Evolutionary conservation across 2,888 invertebrate genomes (phyloP).

Genomic region (Apomyelois bistriatella): DNA sequence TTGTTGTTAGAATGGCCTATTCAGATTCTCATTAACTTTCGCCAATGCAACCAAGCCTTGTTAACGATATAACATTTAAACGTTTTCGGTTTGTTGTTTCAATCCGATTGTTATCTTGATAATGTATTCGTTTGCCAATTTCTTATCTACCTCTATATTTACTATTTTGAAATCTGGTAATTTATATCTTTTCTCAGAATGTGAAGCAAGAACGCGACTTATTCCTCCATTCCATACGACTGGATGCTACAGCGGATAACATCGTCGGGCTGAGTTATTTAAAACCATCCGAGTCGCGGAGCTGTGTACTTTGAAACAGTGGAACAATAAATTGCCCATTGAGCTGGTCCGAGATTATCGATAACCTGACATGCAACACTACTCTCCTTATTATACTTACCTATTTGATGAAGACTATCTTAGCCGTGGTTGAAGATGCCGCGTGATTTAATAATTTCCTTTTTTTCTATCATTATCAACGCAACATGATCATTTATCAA

Average conservation of each 20-base stretch:
- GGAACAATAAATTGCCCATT: conserved; percentile 57
- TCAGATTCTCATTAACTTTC: conserved; percentile 21
- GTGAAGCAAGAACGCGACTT: conserved; percentile 11
- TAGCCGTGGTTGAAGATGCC: conserved; percentile 19
- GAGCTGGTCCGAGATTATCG: conserved; percentile 46
- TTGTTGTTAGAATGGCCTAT: conserved; percentile 17
- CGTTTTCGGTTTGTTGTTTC: conserved; percentile 11
- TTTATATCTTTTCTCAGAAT: conserved; percentile 10
- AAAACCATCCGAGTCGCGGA: conserved; percentile 47
- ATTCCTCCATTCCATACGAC: conserved; percentile 30
- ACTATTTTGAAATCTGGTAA: conserved; percentile 4
- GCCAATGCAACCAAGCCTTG: conserved; percentile 12
- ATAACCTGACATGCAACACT: conserved; percentile 48
- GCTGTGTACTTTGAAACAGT: conserved; percentile 45
- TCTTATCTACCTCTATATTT: conserved; percentile 9
- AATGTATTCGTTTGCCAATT: conserved; percentile 12
- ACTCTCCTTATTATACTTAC: conserved; percentile 32
- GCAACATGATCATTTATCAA: conserved; percentile 12
- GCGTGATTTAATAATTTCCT: conserved; percentile 19
- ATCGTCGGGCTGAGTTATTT: conserved; percentile 51
- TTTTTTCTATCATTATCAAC: not conserved
- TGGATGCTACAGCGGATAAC: conserved; percentile 49
- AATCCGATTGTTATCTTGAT: conserved; percentile 14
- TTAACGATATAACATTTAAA: conserved; percentile 12
- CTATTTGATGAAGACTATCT: conserved; percentile 19